Evolutionary conservation across 2,888 invertebrate genomes (phyloP), one percentile per base, ranked within the genome.

Genomic region (Drosophila anceps): DNA sequence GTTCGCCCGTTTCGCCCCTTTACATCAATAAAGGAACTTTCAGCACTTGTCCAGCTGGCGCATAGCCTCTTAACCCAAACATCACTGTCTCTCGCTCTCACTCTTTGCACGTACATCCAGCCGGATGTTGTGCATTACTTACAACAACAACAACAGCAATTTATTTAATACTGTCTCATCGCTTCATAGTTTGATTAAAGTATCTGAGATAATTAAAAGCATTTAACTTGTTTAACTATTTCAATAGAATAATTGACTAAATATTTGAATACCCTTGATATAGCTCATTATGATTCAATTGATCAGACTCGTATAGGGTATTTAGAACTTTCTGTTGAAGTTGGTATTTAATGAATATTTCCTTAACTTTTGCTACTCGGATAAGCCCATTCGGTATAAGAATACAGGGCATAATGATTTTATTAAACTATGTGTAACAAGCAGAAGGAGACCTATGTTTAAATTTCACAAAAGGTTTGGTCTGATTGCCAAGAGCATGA

Each of bases 11-110:
- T 31, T 33, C 31, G 33, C 50, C 50, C 50, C 18, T 50, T 50
- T 50, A 71, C 68, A 72, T 57, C 62, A 72, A 73, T 64, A 68
- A 63, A 54, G 63, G 54, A 57, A 76, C 61, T 71, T 54, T 43
- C 31, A 13, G 37, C 31, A 29, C 58, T 63, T 65, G 58, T 33
- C 65, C 59, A 63, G 64, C 65, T 75, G 72, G 41, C 43, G 31
- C 43, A 10, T 18, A 24, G 33, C n/a, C n/a, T 20, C 24, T 27
- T 51, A 7, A 0, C n/a, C 15, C 35, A 12, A 10, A 20, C 35
- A 20, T 20, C 20, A 7, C 13, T 20, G 33, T 20, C 50, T 31
- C 20, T 5, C 4, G 7, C 12, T 31, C 48, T 18, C 48, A n/a
- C 29, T 20, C 31, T 13, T 31, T 8, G 3, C 13, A 8, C 50